These are phyloP conservation scores for Hyperoplus immaculatus DNA, from an alignment of 2,797 vertebrate genomes.

Conservation along the genomic window DNA sequence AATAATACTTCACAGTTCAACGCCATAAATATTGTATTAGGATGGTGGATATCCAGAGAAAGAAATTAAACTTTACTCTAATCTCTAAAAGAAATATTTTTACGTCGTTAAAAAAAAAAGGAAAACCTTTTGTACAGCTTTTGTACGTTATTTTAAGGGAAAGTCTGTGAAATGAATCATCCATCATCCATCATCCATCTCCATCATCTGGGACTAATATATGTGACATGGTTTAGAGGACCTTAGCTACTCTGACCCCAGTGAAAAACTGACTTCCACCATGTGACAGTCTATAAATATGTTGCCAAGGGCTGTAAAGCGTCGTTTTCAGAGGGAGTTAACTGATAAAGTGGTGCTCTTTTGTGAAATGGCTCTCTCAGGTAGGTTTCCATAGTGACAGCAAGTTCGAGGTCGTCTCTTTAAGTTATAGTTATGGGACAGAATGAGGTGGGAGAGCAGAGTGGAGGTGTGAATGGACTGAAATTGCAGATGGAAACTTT, in stretches of 20 bases:
- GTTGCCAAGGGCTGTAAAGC: constrained; percentile 37
- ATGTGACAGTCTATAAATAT: constrained; percentile 62
- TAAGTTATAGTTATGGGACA: constrained; percentile 33
- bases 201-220: constrained; percentile 63
- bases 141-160: constrained; percentile 8
- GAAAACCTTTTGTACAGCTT: constrained; percentile 11
- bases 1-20: constrained; percentile 35
- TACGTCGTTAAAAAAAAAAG: background rate
- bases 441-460: background rate
- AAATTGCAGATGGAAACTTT: constrained; percentile 33
- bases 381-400: constrained; percentile 36
- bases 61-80: constrained; percentile 5
- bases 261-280: constrained; percentile 42
- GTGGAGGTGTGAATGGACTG: constrained; percentile 37
- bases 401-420: background rate
- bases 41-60: background rate
- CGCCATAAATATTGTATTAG: constrained; percentile 24
- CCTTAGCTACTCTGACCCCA: constrained; percentile 50
- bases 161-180: constrained; percentile 32
- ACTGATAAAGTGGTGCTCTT: constrained; percentile 9
- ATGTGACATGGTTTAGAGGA: constrained; percentile 67
- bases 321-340: constrained; percentile 15
- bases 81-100: background rate
- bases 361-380: constrained; percentile 22
- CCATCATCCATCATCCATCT: constrained; percentile 27